A percentile compares a stretch with the other conserved stretches of the same genome.
These are phyloP conservation scores for Pherbina coryleti DNA, from an alignment of 2,888 invertebrate species.

Conservation along the genomic window DNA sequence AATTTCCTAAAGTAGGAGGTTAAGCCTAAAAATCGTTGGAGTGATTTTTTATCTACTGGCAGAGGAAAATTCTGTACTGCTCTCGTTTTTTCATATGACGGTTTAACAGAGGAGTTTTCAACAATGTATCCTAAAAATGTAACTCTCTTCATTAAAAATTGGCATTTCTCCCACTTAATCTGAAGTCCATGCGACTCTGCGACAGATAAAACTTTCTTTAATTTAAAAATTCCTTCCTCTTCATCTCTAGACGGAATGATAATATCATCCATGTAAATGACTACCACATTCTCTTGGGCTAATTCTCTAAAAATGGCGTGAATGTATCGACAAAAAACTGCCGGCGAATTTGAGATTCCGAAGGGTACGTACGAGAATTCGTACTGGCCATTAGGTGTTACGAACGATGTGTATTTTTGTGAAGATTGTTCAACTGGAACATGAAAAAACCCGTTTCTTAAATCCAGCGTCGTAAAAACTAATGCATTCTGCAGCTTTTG, in stretches of 20 bases:
- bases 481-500: conserved; percentile 44
- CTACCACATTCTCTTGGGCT: conserved; percentile 28
- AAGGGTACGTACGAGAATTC: conserved; percentile 52
- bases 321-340: conserved; percentile 45
- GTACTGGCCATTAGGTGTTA: conserved; percentile 51
- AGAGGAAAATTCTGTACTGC: too few species aligned
- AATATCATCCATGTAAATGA: conserved; percentile 47
- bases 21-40: conserved; percentile 24
- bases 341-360: conserved; percentile 48
- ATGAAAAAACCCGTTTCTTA: conserved; percentile 52
- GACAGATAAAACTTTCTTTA: conserved; percentile 10
- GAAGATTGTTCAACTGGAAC: conserved; percentile 48
- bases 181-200: not conserved
- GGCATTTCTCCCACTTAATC: too few species aligned
- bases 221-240: conserved; percentile 32
- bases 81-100: too few species aligned
- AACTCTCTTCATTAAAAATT: too few species aligned
- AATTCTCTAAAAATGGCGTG: conserved; percentile 41
- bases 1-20: not conserved
- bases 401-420: conserved; percentile 51
- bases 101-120: too few species aligned
- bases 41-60: conserved; percentile 31
- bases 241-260: conserved; percentile 42
- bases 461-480: conserved; percentile 50
- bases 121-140: too few species aligned